Conservation (phyloP, 2,113 vertebrate genomes). For the Tychaedon coryphoeus region DNA sequence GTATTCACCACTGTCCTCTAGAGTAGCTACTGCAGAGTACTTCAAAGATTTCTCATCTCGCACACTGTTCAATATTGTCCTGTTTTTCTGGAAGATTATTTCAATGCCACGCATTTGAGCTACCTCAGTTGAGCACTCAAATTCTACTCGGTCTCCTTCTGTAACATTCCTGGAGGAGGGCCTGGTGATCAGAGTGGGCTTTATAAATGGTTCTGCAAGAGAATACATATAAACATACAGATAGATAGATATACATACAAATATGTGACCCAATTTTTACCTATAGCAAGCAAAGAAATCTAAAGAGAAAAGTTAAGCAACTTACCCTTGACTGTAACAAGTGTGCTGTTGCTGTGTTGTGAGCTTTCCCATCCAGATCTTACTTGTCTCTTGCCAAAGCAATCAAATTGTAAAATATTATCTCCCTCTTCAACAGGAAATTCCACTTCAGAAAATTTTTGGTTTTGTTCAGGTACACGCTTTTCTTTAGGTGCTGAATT, state of each 20-base stretch:
- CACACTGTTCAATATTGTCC: conserved; percentile 58
- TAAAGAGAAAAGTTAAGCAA: not conserved
- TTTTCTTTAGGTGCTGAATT: conserved; percentile 40
- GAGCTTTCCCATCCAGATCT: not conserved
- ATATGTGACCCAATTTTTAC: not conserved
- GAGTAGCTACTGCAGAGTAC: conserved; percentile 62
- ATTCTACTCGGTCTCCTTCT: conserved; percentile 68
- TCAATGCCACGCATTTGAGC: conserved; percentile 10
- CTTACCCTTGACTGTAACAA: conserved; percentile 75
- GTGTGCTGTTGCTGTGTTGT: not conserved
- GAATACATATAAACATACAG: not conserved
- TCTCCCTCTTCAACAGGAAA: conserved; percentile 69
- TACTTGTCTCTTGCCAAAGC: conserved; percentile 38
- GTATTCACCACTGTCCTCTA: conserved; percentile 71
- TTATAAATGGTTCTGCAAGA: conserved; percentile 71
- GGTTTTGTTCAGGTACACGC: not conserved
- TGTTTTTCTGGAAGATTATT: conserved; percentile 77
- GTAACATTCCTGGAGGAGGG: conserved; percentile 44
- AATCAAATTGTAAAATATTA: conserved; percentile 65
- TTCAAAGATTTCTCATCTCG: not conserved
- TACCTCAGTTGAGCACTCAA: conserved; percentile 66
- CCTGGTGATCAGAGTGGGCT: conserved; percentile 54
- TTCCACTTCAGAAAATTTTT: conserved; percentile 41
- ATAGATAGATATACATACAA: not conserved
- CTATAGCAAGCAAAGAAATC: not conserved